Conservation (phyloP, 1,140 invertebrate species). For the Monochamus saltuarius region DNA sequence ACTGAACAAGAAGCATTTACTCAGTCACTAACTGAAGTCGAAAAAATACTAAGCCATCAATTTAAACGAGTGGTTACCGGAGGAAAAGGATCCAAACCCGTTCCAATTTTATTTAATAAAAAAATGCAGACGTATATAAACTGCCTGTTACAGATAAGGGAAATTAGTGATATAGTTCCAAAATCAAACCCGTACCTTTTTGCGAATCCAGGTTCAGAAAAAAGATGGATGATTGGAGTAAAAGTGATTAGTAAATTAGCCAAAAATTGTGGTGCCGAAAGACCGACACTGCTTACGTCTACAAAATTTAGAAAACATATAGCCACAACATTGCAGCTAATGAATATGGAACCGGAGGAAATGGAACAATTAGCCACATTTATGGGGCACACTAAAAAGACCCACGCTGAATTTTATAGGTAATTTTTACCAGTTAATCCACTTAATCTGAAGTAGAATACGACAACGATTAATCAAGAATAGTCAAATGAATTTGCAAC, state of each 20-base stretch:
- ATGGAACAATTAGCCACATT: constrained; percentile 27
- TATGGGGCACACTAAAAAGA: constrained; percentile 31
- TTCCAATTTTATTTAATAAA: constrained; percentile 24
- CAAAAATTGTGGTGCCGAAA: constrained; percentile 21
- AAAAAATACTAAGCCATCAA: constrained; percentile 17
- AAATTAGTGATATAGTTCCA: constrained; percentile 16
- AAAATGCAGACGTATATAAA: constrained; percentile 6
- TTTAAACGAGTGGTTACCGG: constrained; percentile 25
- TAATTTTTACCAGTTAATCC: constrained; percentile 1
- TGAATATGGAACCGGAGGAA: constrained; percentile 22
- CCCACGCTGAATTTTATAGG: constrained; percentile 33
- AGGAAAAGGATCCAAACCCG: constrained; percentile 23
- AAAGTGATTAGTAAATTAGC: constrained; percentile 26
- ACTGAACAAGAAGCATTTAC: constrained; percentile 15
- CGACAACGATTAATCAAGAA: too few species aligned
- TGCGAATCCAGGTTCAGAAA: constrained; percentile 23
- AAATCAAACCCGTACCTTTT: constrained; percentile 31
- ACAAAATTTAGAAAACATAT: constrained; percentile 33
- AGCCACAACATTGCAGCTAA: constrained; percentile 29
- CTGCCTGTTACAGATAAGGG: constrained; percentile 10
- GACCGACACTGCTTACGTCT: constrained; percentile 21
- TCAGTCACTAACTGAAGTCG: constrained; percentile 12
- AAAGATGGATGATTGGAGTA: constrained; percentile 23
- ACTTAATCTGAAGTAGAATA: background rate
- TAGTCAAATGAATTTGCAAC: too few species aligned